Evolutionary conservation across 2,888 invertebrate species (phyloP).

Genomic region (Exephanes ischioxanthus): DNA sequence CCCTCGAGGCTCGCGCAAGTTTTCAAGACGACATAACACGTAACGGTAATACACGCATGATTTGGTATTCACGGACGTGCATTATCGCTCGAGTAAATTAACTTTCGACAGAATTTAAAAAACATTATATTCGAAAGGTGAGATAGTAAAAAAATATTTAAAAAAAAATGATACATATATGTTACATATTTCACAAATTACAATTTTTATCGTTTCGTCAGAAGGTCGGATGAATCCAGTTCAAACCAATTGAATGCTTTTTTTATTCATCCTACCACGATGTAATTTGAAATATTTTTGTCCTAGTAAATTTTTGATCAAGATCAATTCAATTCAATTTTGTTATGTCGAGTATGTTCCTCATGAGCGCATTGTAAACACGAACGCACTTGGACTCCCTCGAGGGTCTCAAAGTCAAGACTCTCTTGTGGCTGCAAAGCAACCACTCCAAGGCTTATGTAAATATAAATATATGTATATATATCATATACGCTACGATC

Average conservation of each 20-base stretch:
- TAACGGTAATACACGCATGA: neutral
- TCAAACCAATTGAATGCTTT: neutral
- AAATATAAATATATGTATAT: neutral
- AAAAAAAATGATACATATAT: neutral
- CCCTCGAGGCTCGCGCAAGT: neutral
- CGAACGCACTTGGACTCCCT: neutral
- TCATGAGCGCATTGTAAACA: neutral
- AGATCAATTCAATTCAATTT: too few relatives aligned
- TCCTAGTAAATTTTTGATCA: neutral
- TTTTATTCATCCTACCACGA: neutral
- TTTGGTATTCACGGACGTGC: slow-evolving; percentile 23
- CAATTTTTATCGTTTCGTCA: neutral
- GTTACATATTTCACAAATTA: too few relatives aligned
- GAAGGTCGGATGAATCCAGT: neutral
- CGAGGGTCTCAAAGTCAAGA: neutral
- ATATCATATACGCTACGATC: neutral
- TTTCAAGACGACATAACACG: slow-evolving; percentile 33
- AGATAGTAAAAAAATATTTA: neutral
- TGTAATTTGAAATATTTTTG: neutral
- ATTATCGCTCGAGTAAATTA: slow-evolving; percentile 1
- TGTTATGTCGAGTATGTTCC: neutral
- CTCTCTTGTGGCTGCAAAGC: neutral
- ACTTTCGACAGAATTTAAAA: neutral
- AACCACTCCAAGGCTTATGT: neutral
- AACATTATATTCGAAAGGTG: neutral